Evolutionary conservation across 2,797 vertebrate species (phyloP), one percentile per base, ranked within the genome.

Genomic region (Anas georgica): DNA sequence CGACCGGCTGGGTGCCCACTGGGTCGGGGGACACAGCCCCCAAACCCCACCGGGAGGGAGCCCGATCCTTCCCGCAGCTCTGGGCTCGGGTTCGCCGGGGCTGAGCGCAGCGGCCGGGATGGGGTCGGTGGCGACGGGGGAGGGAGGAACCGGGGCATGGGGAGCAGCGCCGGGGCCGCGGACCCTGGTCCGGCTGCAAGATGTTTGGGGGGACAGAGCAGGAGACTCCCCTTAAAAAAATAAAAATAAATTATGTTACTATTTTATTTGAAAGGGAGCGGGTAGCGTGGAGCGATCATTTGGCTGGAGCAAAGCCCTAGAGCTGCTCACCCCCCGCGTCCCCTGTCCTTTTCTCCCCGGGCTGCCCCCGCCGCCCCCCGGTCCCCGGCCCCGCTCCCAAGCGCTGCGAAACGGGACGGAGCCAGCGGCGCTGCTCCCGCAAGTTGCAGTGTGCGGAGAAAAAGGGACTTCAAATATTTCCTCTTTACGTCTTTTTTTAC

Each of bases 401-500:
- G 21, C 4, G 22, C 33, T 45, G 68, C 33, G 8, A 10, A 35
- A 43, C 1, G 50, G 54, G 69, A 35, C 3, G 1, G 56, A 52
- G 41, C 4, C 37, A 43, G 20, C 10, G 4, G 8, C 5, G 4
- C 26, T 35, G 2, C 17, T 22, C 22, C 17, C 26, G 5, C 26
- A 17, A 17, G 2, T 12, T 23, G 3, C 0, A 7, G 2, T 3
- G 33, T 2, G 3, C 4, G 4, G 13, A 45, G 15, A 50, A 88
- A 86, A 39, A 28, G 0, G 10, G 45, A 56, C 39, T 84, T 46
- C 82, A 12, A 17, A 9, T 21, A 22, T 48, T 56, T 84, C 55
- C 26, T 26, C 15, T 78, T 55, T 11, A 10, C 3, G 20, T 78
- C 70, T 58, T 23, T 1, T 74, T 74, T 83, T 33, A 29, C 5